Conservation (phyloP, 1,140 invertebrate species). For the Idris sp. region DNA sequence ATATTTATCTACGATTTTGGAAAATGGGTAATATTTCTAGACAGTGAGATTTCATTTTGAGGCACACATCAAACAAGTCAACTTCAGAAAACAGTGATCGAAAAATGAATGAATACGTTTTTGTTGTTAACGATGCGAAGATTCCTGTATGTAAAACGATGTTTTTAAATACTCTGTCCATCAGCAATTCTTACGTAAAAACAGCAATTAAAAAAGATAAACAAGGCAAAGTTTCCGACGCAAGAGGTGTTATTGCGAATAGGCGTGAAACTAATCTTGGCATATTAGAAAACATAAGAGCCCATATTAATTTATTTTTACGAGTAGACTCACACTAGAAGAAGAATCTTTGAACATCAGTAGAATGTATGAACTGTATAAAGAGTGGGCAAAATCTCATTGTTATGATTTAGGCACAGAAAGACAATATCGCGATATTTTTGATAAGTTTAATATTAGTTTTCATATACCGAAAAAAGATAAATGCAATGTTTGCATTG, state of each 20-base stretch:
- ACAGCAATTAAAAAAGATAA: slow-evolving; percentile 18
- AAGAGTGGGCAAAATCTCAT: slow-evolving; percentile 3
- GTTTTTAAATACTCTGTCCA: slow-evolving; percentile 16
- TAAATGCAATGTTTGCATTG: slow-evolving; percentile 17
- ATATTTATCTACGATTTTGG: no score
- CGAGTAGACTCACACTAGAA: slow-evolving; percentile 16
- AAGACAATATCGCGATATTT: slow-evolving; percentile 19
- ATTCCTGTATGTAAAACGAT: slow-evolving; percentile 17
- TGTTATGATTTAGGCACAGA: background rate
- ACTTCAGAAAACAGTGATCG: no score
- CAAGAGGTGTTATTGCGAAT: slow-evolving; percentile 22
- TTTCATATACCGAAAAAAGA: slow-evolving; percentile 32
- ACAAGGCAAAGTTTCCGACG: slow-evolving; percentile 1
- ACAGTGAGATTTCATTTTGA: no score
- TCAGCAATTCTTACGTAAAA: slow-evolving; percentile 20
- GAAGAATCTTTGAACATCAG: no score
- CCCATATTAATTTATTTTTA: slow-evolving; percentile 23
- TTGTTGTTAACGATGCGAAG: slow-evolving; percentile 9
- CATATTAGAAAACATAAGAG: slow-evolving; percentile 17
- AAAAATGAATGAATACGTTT: no score
- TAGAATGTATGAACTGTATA: no score
- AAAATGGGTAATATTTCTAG: no score
- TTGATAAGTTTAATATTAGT: slow-evolving; percentile 30
- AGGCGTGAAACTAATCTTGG: no score
- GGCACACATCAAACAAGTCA: no score